Evolutionary conservation across 2,113 vertebrate genomes (phyloP).

Genomic region (Otis tarda): DNA sequence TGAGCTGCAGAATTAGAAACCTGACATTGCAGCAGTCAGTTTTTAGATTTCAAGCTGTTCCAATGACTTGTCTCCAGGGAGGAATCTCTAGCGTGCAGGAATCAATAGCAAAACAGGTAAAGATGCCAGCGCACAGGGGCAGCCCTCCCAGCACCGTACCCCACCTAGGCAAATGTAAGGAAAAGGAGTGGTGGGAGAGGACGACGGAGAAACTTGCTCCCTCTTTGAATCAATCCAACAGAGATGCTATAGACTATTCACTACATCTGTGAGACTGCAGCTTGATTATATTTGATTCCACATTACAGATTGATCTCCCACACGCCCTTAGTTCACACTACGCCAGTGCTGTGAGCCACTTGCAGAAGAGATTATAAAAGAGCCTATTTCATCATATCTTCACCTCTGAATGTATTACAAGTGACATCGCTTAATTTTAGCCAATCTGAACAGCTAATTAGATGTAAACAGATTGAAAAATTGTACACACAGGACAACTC

Average conservation of each 20-base stretch:
- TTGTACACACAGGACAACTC: not conserved
- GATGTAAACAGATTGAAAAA: constrained; percentile 59
- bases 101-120: constrained; percentile 40
- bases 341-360: constrained; percentile 43
- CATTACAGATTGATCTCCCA: constrained; percentile 36
- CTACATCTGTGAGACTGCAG: constrained; percentile 34
- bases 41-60: constrained; percentile 62
- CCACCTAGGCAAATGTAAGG: not conserved
- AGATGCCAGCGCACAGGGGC: not conserved
- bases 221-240: constrained; percentile 15
- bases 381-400: constrained; percentile 52
- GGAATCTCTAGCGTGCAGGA: not conserved
- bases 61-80: constrained; percentile 52
- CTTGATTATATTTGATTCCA: constrained; percentile 64
- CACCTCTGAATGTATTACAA: constrained; percentile 57
- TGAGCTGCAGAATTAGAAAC: constrained; percentile 47
- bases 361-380: constrained; percentile 51
- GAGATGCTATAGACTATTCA: constrained; percentile 2
- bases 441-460: constrained; percentile 64
- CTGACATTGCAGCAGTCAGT: constrained; percentile 48
- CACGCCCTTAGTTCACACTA: not conserved
- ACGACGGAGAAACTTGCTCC: not conserved
- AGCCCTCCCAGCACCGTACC: not conserved
- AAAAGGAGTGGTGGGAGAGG: not conserved
- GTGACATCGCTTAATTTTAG: constrained; percentile 42